phyloP scores from a whole-genome alignment of 2,888 invertebrate genomes.

The Adelphocoris suturalis region DNA sequence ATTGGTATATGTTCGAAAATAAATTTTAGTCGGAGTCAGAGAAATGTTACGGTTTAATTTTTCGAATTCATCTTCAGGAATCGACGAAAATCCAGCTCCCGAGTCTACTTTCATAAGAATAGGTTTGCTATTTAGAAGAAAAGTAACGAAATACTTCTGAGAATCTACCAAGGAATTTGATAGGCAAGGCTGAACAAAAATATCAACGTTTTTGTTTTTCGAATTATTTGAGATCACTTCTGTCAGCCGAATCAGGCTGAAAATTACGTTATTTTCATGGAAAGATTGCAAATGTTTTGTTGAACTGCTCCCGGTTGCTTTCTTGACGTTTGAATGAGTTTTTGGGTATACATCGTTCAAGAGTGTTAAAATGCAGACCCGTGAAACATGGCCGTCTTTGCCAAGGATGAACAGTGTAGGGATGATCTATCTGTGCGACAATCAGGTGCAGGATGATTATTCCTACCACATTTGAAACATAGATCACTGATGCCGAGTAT shows the following conservation, averaged over 20 bases:
- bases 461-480: neutral
- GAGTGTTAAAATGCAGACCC: neutral
- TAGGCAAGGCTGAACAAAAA: no score
- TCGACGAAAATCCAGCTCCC: neutral
- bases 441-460: neutral
- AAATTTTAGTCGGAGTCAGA: neutral
- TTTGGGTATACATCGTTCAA: neutral
- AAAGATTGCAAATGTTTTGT: no score
- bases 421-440: neutral
- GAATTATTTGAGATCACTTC: no score
- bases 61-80: neutral
- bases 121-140: neutral
- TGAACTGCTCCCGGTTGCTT: no score
- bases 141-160: neutral
- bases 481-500: neutral
- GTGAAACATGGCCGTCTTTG: neutral
- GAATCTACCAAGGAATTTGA: no score
- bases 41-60: neutral
- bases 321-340: no score
- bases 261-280: no score
- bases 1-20: slow-evolving; percentile 35
- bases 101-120: neutral
- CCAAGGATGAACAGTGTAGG: neutral
- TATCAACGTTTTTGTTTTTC: neutral
- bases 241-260: no score